Percentiles rank a stretch among this genome's conserved stretches.
Evolutionary conservation across 2,888 invertebrate species (phyloP).

Genomic region (Troides aeacus): DNA sequence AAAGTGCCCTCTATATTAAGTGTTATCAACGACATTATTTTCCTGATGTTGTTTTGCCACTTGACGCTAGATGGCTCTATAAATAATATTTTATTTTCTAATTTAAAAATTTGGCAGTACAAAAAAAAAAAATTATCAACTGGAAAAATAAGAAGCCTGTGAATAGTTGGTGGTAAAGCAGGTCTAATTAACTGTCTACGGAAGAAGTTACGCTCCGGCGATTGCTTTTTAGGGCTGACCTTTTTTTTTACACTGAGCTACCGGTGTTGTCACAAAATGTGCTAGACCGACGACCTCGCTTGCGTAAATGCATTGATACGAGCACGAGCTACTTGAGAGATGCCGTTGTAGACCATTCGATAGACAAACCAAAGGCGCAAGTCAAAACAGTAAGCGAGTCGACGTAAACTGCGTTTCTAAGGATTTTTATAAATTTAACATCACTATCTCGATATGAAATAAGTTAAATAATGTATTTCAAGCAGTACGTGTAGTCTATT

Average conservation of each 20-base stretch:
- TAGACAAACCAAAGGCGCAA: constrained; percentile 31
- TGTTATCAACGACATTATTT: neutral
- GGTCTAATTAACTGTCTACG: constrained; percentile 23
- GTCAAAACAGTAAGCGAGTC: constrained; percentile 28
- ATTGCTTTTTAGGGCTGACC: constrained; percentile 29
- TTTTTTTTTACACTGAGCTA: constrained; percentile 30
- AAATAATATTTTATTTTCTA: neutral
- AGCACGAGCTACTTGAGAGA: constrained; percentile 41
- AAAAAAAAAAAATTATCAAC: neutral
- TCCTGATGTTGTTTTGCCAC: constrained; percentile 4
- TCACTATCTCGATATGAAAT: neutral
- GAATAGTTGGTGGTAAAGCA: constrained; percentile 3
- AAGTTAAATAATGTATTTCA: no score
- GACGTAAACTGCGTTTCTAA: neutral
- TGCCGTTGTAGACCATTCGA: constrained; percentile 34
- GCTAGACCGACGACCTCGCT: constrained; percentile 38
- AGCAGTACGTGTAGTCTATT: no score
- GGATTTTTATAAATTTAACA: neutral
- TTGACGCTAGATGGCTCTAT: constrained; percentile 36
- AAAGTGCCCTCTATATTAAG: constrained; percentile 19
- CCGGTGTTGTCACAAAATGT: constrained; percentile 35
- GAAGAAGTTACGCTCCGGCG: constrained; percentile 32
- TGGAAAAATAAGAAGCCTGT: constrained; percentile 6
- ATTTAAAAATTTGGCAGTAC: neutral
- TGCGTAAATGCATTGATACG: constrained; percentile 44